phyloP scores from a whole-genome alignment of 1,140 invertebrate genomes.

The Antheraea pernyi region DNA sequence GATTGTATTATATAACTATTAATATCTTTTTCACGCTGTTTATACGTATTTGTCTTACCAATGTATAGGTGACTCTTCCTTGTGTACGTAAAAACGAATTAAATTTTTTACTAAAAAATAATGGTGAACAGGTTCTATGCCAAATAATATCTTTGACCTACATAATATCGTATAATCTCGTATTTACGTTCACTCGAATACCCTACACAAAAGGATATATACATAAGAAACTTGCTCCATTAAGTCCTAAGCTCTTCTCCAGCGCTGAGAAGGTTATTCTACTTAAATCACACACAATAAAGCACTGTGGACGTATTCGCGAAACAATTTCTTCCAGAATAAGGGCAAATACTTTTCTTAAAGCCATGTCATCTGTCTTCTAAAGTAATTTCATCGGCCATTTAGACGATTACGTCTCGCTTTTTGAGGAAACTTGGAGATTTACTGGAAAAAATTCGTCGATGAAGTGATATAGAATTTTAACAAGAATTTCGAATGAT shows the following conservation, averaged over 20 bases:
- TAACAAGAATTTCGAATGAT: too few relatives aligned
- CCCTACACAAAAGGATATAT: background rate
- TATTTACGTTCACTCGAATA: constrained; percentile 6
- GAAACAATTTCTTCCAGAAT: constrained; percentile 6
- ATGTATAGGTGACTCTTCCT: too few relatives aligned
- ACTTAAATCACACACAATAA: constrained; percentile 12
- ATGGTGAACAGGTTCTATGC: background rate
- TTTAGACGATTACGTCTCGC: constrained; percentile 1
- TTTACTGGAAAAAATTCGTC: background rate
- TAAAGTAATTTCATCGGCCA: constrained; percentile 16
- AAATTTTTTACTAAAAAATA: too few relatives aligned
- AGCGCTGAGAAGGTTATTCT: constrained; percentile 7
- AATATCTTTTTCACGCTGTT: too few relatives aligned
- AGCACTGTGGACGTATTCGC: constrained; percentile 2
- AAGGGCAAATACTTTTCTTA: constrained; percentile 3
- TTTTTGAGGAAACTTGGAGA: constrained; percentile 1
- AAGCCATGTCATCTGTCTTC: constrained; percentile 15
- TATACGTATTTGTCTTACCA: too few relatives aligned
- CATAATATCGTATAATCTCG: background rate
- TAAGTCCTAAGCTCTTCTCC: constrained; percentile 1
- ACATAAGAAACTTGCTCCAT: constrained; percentile 7
- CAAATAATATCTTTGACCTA: background rate
- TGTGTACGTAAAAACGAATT: too few relatives aligned
- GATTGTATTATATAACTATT: too few relatives aligned
- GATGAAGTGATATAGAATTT: background rate